A percentile compares a stretch with the other conserved stretches of the same genome.
These are phyloP conservation scores for Mustela nigripes DNA, from an alignment of 2,113 vertebrate species.

Conservation along the genomic window DNA sequence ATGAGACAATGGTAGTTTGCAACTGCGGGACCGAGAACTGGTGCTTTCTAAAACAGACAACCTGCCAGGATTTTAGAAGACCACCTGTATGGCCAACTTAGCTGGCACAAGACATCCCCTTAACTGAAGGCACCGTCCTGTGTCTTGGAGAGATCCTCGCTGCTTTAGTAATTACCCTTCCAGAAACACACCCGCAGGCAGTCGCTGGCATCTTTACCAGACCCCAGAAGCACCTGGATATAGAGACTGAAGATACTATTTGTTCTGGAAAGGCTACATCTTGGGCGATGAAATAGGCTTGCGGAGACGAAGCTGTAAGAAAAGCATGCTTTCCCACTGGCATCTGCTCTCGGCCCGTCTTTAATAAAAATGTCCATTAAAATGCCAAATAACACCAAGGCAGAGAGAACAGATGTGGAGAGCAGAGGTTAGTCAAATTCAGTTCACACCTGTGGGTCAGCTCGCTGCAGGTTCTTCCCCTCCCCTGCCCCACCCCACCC, in stretches of 20 bases:
- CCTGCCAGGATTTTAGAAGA: not conserved
- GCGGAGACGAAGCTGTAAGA: not conserved
- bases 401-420: slow-evolving; percentile 72
- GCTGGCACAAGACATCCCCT: not conserved
- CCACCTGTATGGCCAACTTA: not conserved
- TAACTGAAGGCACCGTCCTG: not conserved
- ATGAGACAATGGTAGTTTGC: not conserved
- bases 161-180: slow-evolving; percentile 13
- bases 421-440: slow-evolving; percentile 66
- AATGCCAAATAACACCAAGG: slow-evolving; percentile 46
- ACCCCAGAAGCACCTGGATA: not conserved
- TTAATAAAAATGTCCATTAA: slow-evolving; percentile 73
- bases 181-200: not conserved
- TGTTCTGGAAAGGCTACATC: slow-evolving; percentile 36
- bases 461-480: not conserved
- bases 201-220: too few species aligned
- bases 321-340: slow-evolving; percentile 5
- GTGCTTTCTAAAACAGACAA: not conserved
- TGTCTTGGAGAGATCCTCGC: not conserved
- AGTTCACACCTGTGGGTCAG: slow-evolving; percentile 76
- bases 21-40: not conserved
- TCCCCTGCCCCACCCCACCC: not conserved
- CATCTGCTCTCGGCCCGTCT: slow-evolving; percentile 47
- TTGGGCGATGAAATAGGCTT: not conserved
- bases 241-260: not conserved